phyloP scores from a whole-genome alignment of 2,113 vertebrate species.

The Bubo bubo region DNA sequence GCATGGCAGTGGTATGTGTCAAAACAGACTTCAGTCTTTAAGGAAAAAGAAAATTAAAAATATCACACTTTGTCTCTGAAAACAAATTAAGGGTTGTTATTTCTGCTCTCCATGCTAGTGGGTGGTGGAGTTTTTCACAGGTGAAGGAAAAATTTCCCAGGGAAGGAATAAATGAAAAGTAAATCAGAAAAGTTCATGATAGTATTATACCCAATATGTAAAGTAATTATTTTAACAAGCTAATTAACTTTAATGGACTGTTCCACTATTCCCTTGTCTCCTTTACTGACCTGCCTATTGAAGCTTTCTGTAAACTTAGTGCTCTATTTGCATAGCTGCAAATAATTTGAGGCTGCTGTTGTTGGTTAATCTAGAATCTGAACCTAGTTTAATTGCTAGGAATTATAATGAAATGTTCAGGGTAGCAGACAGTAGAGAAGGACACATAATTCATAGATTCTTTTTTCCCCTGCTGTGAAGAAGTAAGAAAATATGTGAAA shows the following conservation, averaged over 20 bases:
- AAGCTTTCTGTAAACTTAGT: slow-evolving; percentile 13
- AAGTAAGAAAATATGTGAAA: not conserved
- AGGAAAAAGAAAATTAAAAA: not conserved
- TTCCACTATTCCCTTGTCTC: not conserved
- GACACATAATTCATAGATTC: not conserved
- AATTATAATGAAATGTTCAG: not conserved
- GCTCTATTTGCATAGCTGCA: not conserved
- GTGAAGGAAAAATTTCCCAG: not conserved
- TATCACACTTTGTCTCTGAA: not conserved
- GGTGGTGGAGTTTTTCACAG: not conserved
- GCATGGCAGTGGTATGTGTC: not conserved
- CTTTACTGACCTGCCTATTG: slow-evolving; percentile 23
- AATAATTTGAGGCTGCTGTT: not conserved
- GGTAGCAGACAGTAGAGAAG: not conserved
- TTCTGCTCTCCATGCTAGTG: not conserved
- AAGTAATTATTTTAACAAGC: slow-evolving; percentile 44
- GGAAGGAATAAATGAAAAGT: slow-evolving; percentile 19
- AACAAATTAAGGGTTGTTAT: not conserved
- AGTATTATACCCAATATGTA: slow-evolving; percentile 15
- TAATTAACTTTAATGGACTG: slow-evolving; percentile 48
- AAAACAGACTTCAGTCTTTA: not conserved
- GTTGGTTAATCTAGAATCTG: slow-evolving; percentile 2
- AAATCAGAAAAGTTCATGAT: slow-evolving; percentile 24
- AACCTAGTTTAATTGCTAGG: not conserved
- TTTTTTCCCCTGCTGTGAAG: not conserved